These are phyloP conservation scores for Myiopsitta monachus DNA, from an alignment of 2,113 vertebrate species.

Conservation along the genomic window DNA sequence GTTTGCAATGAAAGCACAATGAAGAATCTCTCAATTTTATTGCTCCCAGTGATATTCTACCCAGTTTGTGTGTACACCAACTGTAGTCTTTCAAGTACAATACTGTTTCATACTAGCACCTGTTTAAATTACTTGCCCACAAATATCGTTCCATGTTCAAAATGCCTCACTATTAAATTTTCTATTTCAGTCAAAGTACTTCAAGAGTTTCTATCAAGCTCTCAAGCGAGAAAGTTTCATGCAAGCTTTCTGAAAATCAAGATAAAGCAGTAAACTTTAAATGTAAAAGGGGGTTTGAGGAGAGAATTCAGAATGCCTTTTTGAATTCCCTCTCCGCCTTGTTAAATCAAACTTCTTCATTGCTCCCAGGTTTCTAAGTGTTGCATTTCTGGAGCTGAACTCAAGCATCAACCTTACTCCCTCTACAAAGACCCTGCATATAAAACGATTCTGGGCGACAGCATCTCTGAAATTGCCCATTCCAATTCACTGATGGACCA, in stretches of 20 bases:
- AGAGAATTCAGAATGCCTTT: not conserved
- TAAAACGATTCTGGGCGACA: not conserved
- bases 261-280: conserved; percentile 25
- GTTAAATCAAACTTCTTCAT: not conserved
- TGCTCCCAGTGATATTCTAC: conserved; percentile 45
- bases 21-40: conserved; percentile 43
- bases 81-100: conserved; percentile 50
- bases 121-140: conserved; percentile 39
- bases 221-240: conserved; percentile 27
- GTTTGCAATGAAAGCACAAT: conserved; percentile 50
- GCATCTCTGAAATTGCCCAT: not conserved
- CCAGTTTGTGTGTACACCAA: not conserved
- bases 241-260: not conserved
- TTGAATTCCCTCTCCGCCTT: conserved; percentile 10
- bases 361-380: not conserved
- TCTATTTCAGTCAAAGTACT: conserved; percentile 42
- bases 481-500: not conserved
- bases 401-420: not conserved
- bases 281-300: not conserved
- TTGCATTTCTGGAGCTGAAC: not conserved
- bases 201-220: conserved; percentile 3
- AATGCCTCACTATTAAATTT: conserved; percentile 41
- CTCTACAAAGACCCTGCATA: not conserved
- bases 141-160: not conserved
- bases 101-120: not conserved